Evolutionary conservation across 2,797 vertebrate genomes (phyloP).

Genomic region (Neomorphus geoffroyi): DNA sequence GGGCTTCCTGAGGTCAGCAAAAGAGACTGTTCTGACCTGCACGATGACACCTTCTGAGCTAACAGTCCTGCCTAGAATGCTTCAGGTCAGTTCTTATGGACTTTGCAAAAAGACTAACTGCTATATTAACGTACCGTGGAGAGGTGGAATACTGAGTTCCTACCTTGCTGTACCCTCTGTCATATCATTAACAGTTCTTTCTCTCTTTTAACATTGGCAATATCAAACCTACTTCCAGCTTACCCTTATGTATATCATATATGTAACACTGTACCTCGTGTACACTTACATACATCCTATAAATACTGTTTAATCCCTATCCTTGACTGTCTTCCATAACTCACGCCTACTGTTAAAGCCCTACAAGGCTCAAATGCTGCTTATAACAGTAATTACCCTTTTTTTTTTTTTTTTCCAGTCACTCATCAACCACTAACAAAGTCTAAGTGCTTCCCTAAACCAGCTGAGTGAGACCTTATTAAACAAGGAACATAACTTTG

Average conservation of each 20-base stretch:
- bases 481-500: neutral
- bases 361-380: conserved; percentile 5
- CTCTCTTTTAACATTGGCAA: neutral
- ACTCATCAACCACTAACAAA: conserved; percentile 1
- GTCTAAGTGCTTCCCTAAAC: neutral
- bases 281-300: neutral
- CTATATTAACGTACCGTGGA: neutral
- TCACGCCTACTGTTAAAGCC: neutral
- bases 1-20: neutral
- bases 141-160: neutral
- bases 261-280: neutral
- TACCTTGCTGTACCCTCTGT: neutral
- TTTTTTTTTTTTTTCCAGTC: neutral
- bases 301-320: neutral
- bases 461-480: conserved; percentile 11
- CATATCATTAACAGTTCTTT: neutral
- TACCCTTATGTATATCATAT: neutral
- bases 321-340: neutral
- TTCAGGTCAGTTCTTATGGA: neutral
- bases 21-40: neutral
- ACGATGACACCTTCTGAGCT: neutral
- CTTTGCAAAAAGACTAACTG: conserved; percentile 10
- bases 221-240: neutral
- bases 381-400: neutral
- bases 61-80: neutral